Base-by-base conservation (phyloP, 2,797 vertebrate species). In the Semotilus atromaculatus region DNA sequence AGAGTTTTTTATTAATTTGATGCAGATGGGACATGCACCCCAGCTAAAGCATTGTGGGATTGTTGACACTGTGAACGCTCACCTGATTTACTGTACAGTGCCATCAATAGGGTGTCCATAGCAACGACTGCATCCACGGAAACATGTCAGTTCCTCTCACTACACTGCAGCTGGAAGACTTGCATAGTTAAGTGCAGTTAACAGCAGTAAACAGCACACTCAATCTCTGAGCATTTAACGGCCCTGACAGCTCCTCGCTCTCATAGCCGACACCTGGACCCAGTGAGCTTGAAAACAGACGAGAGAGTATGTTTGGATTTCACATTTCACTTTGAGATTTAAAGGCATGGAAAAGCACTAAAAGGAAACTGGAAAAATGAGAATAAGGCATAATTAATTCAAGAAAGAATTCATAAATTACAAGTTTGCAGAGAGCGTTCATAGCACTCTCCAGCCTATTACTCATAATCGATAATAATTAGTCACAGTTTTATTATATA, bases 201-300 rank as follows among this genome's bases (percentile, higher is more conserved):
- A 87, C 4, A 40, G 82, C 62, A 82, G 92, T 92, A 93, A 95
- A 94, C 92, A 93, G 88, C 55, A 80, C 92, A 84, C 89, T 95
- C 91, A 92, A 93, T 95, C 94, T 93, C 85, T 68, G 87, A 75
- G 84, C 80, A 91, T 93, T 94, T 90, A 93, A 88, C 64, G 2
- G 53, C 83, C 36, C 84, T 93, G 92, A 94, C 93, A 93, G 89
- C 11, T 80, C 23, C 84, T 83, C 81, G 85, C 71, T 82, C 53
- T 75, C 21, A 73, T 6, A 23, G 43, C 10, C 38, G 19, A 73
- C 55, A 31, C 45, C n/a, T 79, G 53, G 34, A 60, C 14, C 26
- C 45, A 83, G 70, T 51, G 21, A 66, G 45, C 67, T 26, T 7
- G 9, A 74, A 82, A 82, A 72, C 43, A 29, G 26, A 58, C 9